phyloP scores from a whole-genome alignment of 2,113 vertebrate species.

The Morone saxatilis region DNA sequence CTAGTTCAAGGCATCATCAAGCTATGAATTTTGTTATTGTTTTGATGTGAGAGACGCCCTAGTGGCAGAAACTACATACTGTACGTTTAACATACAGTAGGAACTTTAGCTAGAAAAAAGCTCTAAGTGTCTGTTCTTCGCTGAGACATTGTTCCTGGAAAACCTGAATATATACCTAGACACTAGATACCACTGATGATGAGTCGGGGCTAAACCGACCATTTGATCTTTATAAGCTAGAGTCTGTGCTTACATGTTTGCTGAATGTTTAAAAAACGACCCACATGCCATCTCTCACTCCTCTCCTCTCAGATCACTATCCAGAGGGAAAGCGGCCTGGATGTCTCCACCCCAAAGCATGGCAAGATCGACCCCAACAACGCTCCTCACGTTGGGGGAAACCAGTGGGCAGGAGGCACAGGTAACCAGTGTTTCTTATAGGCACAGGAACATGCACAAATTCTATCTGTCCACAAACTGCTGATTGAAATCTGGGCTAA shows the following conservation, averaged over 20 bases:
- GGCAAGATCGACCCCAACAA: constrained; percentile 92
- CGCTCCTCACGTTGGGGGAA: constrained; percentile 93
- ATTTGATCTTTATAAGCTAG: not conserved
- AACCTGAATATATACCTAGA: not conserved
- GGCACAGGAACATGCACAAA: no score
- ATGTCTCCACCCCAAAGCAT: constrained; percentile 94
- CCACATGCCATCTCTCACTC: not conserved
- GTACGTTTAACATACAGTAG: no score
- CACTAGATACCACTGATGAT: not conserved
- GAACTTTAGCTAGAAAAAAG: no score
- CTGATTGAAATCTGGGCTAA: not conserved
- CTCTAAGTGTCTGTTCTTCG: no score
- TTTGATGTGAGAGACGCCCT: no score
- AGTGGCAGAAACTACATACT: no score
- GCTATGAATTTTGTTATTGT: not conserved
- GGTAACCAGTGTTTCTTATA: constrained; percentile 75
- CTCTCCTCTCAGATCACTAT: constrained; percentile 90
- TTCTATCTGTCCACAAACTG: no score
- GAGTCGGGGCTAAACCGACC: not conserved
- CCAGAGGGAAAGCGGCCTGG: constrained; percentile 91
- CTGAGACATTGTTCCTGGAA: not conserved
- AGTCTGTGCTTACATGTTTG: not conserved
- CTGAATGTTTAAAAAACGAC: not conserved
- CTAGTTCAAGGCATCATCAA: no score
- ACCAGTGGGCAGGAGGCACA: constrained; percentile 97